These are phyloP conservation scores for Malurus melanocephalus DNA, from an alignment of 2,113 vertebrate species.

Conservation along the genomic window DNA sequence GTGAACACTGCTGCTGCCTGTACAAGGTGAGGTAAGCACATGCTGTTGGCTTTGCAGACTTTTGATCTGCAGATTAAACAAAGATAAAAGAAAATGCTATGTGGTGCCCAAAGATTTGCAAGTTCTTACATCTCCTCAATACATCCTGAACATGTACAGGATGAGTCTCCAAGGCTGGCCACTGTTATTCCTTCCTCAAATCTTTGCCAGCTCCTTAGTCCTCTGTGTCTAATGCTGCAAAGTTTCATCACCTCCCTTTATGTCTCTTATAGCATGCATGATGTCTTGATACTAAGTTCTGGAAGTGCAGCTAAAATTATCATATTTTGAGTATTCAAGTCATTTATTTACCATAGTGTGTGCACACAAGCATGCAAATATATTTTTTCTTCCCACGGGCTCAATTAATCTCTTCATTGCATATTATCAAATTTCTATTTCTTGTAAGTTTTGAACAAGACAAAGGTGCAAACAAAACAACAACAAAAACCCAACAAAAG, in stretches of 20 bases:
- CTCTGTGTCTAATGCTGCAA: neutral
- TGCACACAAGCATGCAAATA: neutral
- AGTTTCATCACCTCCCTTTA: neutral
- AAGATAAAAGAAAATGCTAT: neutral
- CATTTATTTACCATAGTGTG: neutral
- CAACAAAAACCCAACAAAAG: neutral
- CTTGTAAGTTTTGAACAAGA: neutral
- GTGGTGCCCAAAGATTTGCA: fast-evolving
- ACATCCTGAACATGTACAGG: neutral
- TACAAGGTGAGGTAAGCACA: neutral
- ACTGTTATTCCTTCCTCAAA: neutral
- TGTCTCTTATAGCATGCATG: neutral
- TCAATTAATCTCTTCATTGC: neutral
- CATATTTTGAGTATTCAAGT: neutral
- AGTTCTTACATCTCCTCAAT: neutral
- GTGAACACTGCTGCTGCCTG: fast-evolving
- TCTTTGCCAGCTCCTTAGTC: neutral
- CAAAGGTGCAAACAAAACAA: neutral
- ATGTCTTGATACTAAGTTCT: neutral
- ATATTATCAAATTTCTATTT: neutral
- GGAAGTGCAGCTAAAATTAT: neutral
- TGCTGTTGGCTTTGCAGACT: neutral
- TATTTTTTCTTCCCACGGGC: neutral
- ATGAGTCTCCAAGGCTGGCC: neutral
- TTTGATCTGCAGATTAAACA: neutral